phyloP scores from a whole-genome alignment of 2,797 vertebrate genomes.

The Odontamblyopus rebecca region DNA sequence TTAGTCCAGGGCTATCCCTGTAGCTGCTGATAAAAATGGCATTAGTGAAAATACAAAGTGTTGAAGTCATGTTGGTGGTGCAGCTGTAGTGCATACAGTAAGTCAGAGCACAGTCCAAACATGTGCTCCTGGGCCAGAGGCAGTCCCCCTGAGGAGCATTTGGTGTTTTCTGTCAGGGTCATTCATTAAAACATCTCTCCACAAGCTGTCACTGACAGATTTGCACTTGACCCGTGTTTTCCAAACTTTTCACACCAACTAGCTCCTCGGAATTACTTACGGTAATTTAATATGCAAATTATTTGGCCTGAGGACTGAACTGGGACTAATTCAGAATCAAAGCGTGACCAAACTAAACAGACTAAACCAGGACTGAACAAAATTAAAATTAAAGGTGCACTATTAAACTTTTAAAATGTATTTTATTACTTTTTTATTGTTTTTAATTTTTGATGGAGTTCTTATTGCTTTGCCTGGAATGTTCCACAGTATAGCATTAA shows the following conservation, averaged over 20 bases:
- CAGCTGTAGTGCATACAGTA: slow-evolving; percentile 68
- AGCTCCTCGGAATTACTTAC: neutral
- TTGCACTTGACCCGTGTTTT: neutral
- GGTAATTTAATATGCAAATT: neutral
- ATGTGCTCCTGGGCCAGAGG: slow-evolving; percentile 48
- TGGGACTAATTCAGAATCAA: too few relatives aligned
- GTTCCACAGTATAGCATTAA: too few relatives aligned
- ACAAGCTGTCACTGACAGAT: slow-evolving; percentile 24
- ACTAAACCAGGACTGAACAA: neutral
- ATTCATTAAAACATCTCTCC: slow-evolving; percentile 25
- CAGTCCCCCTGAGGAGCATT: slow-evolving; percentile 34
- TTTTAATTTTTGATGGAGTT: too few relatives aligned
- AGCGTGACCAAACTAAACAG: neutral
- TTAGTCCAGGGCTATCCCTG: slow-evolving; percentile 13
- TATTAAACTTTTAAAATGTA: too few relatives aligned
- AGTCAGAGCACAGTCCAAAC: slow-evolving; percentile 53
- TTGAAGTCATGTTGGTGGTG: slow-evolving; percentile 53
- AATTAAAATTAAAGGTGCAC: neutral
- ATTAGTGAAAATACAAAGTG: slow-evolving; percentile 54
- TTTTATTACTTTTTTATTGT: too few relatives aligned
- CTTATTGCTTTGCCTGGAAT: too few relatives aligned
- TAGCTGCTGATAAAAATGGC: slow-evolving; percentile 37
- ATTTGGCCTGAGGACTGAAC: neutral
- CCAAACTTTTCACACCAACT: neutral
- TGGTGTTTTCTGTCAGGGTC: slow-evolving; percentile 22